Conservation (phyloP, 2,113 vertebrate species). For the Seriola rivoliana region DNA sequence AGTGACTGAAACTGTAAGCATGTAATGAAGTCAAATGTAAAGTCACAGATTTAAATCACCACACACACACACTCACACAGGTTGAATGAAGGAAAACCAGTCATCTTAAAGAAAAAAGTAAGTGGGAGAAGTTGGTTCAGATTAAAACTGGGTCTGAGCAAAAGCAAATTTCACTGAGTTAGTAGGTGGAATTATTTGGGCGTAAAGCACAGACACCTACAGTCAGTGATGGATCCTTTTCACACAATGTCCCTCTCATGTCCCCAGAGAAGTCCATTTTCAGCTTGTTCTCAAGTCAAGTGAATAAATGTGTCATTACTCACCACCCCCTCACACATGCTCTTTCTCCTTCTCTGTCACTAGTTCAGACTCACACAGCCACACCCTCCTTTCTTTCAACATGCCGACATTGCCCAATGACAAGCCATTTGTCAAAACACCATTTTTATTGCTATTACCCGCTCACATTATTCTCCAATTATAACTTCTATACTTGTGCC, state of each 20-base stretch:
- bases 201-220: background rate
- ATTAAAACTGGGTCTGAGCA: background rate
- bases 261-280: slow-evolving; percentile 51
- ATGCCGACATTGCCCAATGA: slow-evolving; percentile 10
- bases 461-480: slow-evolving; percentile 71
- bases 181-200: slow-evolving; percentile 15
- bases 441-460: slow-evolving; percentile 63
- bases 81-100: background rate
- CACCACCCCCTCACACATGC: slow-evolving; percentile 29
- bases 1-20: slow-evolving; percentile 39
- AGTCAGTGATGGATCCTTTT: slow-evolving; percentile 27
- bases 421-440: slow-evolving; percentile 65
- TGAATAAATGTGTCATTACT: slow-evolving; percentile 53
- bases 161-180: slow-evolving; percentile 7
- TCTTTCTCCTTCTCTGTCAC: slow-evolving; percentile 37
- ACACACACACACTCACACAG: background rate
- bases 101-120: background rate
- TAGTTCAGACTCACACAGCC: slow-evolving; percentile 19
- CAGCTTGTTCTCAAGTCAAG: slow-evolving; percentile 52
- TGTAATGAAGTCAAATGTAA: slow-evolving; percentile 1
- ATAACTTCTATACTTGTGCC: slow-evolving; percentile 66
- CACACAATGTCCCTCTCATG: slow-evolving; percentile 36
- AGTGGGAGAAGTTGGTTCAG: background rate
- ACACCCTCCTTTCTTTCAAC: slow-evolving; percentile 34
- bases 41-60: background rate